Evolutionary conservation across 2,113 vertebrate species (phyloP), one percentile per base, ranked within the genome.

Genomic region (Ivindomyrus marchei): DNA sequence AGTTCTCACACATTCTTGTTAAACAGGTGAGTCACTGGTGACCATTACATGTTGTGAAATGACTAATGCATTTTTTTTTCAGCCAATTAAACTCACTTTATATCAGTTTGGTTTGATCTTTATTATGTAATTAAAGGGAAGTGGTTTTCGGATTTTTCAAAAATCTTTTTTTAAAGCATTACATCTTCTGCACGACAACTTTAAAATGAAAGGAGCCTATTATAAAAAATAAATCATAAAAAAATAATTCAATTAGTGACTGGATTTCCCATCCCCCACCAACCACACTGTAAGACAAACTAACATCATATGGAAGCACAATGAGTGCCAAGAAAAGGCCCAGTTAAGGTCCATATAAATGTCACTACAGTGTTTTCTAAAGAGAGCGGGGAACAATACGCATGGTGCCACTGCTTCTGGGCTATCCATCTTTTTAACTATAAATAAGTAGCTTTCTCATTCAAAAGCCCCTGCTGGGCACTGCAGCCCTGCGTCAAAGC

Each of bases 341-440:
- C 89, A 90, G 88, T 91, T 90, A 92, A 88, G 92, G 93, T 93
- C 93, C 93, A 90, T 92, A 93, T 92, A 92, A 92, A 92, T 93
- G 92, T 92, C 91, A 89, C 91, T 66, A 31, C 80, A 88, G 90
- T 66, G 91, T 92, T 92, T 91, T 93, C 88, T 91, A 93, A 92
- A 91, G 92, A 86, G 90, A 70, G 88, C 49, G 31, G 89, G 70
- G 90, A 91, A 93, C 93, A 93, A 93, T 93, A 89, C 90, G 53
- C 91, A 91, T 89, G 90, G 88, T 90, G 91, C 87, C 91, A 91
- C 91, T 36, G 91, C 89, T 92, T 89, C 92, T 24, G 91, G 80
- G 85, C 92, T 90, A 93, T 94, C 87, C 92, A 90, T 95, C 93
- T 94, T 93, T 90, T 89, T 56, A 89, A 93, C 89, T 90, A 88